Percentiles rank a stretch among this genome's conserved stretches.
Evolutionary conservation across 2,888 invertebrate species (phyloP).

Genomic region (Andrena haemorrhoa): DNA sequence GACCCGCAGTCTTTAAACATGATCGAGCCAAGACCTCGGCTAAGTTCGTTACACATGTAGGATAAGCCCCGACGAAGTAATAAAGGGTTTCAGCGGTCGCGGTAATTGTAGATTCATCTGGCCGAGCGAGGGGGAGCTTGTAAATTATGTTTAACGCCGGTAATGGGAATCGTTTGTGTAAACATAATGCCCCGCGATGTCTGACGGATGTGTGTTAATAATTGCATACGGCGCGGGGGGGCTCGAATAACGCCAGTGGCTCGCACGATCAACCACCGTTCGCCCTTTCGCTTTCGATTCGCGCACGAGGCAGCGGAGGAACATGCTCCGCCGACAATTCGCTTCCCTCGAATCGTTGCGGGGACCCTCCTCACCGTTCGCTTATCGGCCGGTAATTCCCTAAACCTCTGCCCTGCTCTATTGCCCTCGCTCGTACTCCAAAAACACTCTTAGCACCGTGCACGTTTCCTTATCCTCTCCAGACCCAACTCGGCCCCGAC

Average conservation of each 20-base stretch:
- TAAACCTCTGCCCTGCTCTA: no score
- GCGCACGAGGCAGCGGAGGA: neutral
- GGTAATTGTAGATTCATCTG: conserved; percentile 50
- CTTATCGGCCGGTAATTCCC: no score
- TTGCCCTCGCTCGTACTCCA: no score
- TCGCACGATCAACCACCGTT: conserved; percentile 17
- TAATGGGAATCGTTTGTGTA: conserved; percentile 36
- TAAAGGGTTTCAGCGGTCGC: conserved; percentile 46
- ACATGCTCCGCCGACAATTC: neutral
- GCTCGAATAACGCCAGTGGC: conserved; percentile 22
- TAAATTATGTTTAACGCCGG: conserved; percentile 39
- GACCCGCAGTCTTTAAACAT: conserved; percentile 63
- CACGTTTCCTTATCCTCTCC: no score
- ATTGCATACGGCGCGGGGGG: conserved; percentile 7
- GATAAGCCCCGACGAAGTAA: conserved; percentile 56
- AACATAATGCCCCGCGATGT: conserved; percentile 9
- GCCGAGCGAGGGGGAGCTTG: conserved; percentile 5
- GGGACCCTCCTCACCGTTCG: no score
- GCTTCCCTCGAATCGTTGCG: no score
- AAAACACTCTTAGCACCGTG: no score
- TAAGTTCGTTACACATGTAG: conserved; percentile 59
- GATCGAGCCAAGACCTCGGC: conserved; percentile 53
- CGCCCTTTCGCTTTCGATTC: conserved; percentile 12
- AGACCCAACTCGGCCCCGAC: no score
- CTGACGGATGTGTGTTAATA: conserved; percentile 28